phyloP scores from a whole-genome alignment of 2,797 vertebrate species.

The Pterois miles region DNA sequence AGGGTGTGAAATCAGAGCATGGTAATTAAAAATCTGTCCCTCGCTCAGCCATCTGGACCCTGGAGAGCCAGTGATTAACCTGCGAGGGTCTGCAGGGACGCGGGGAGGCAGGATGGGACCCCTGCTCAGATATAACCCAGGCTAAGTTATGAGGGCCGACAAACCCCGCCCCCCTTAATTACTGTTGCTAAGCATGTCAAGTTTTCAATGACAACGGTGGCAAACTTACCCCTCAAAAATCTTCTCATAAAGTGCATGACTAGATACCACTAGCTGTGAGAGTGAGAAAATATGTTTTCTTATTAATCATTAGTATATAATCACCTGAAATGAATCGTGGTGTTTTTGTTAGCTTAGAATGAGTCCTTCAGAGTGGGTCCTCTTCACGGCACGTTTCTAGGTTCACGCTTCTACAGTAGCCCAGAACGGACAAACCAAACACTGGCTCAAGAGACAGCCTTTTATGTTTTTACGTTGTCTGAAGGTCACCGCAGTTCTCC shows the following conservation, averaged over 20 bases:
- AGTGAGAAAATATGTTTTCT: neutral
- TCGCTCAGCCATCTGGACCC: conserved; percentile 71
- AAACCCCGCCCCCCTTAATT: neutral
- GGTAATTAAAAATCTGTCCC: conserved; percentile 81
- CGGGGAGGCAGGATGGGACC: conserved; percentile 20
- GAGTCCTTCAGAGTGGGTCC: too few relatives aligned
- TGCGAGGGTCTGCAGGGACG: conserved; percentile 53
- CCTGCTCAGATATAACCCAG: neutral
- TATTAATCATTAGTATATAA: too few relatives aligned
- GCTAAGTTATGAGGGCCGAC: neutral
- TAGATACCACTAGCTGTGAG: neutral
- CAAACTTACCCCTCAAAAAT: neutral
- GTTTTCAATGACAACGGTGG: neutral
- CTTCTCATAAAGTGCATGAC: neutral
- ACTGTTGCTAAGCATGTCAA: neutral
- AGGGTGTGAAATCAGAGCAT: conserved; percentile 74
- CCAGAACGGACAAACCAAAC: too few relatives aligned
- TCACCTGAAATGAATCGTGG: too few relatives aligned
- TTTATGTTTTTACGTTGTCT: too few relatives aligned
- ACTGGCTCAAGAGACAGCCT: too few relatives aligned
- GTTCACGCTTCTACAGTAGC: too few relatives aligned
- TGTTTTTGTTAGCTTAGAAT: too few relatives aligned
- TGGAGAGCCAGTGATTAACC: conserved; percentile 70
- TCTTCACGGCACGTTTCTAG: too few relatives aligned
- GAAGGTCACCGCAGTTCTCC: too few relatives aligned